These are phyloP conservation scores for Zaprionus inermis DNA, from an alignment of 1,140 invertebrate species.

Conservation along the genomic window DNA sequence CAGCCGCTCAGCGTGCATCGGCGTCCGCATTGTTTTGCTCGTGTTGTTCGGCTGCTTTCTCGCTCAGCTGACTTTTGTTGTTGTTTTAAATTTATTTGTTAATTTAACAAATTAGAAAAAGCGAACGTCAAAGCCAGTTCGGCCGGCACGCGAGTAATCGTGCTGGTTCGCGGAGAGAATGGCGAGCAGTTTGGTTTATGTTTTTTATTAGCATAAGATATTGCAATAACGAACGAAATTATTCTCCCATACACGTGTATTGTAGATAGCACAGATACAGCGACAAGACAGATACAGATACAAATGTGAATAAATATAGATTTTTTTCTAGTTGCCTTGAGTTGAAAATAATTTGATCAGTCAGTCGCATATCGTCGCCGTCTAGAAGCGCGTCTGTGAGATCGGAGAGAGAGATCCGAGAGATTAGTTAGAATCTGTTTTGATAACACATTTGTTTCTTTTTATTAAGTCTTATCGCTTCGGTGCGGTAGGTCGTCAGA, in stretches of 20 bases:
- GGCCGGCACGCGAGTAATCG: constrained; percentile 20
- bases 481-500: constrained; percentile 32
- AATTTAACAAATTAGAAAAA: constrained; percentile 40
- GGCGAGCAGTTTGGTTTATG: constrained; percentile 48
- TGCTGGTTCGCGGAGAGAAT: constrained; percentile 34
- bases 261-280: neutral
- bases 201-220: constrained; percentile 81
- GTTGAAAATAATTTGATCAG: constrained; percentile 32
- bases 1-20: constrained; percentile 12
- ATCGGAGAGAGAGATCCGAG: constrained; percentile 30
- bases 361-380: constrained; percentile 48
- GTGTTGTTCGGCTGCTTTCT: neutral
- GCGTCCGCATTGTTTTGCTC: neutral
- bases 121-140: constrained; percentile 7
- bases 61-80: constrained; percentile 6
- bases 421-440: constrained; percentile 54
- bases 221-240: constrained; percentile 29
- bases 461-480: constrained; percentile 46
- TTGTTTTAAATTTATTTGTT: constrained; percentile 30
- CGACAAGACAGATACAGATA: neutral
- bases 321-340: constrained; percentile 7
- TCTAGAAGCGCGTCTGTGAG: constrained; percentile 33
- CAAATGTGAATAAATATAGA: neutral
- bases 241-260: constrained; percentile 5
- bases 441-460: neutral